Evolutionary conservation across 2,113 vertebrate species (phyloP).

Genomic region (Ramphastos sulfuratus): DNA sequence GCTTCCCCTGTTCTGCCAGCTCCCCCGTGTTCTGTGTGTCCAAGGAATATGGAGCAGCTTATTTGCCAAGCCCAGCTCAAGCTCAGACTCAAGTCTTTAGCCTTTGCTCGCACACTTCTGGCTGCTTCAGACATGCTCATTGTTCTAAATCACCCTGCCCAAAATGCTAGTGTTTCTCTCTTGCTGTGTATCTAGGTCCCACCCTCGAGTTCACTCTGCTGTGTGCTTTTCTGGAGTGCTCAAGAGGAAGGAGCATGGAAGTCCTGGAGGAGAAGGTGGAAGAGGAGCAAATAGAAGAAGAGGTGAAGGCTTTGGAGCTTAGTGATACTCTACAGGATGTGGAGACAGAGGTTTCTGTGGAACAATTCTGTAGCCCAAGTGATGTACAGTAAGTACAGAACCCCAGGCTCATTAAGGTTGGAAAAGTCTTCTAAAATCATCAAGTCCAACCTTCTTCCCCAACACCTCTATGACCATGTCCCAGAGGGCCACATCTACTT

Average conservation of each 20-base stretch:
- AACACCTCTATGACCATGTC: too few relatives aligned
- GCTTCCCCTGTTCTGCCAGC: fast-evolving
- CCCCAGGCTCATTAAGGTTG: too few relatives aligned
- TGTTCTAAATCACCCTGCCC: fast-evolving
- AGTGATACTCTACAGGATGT: not conserved
- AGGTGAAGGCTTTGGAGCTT: not conserved
- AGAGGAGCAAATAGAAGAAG: not conserved
- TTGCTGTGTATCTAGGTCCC: not conserved
- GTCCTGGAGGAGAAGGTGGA: not conserved
- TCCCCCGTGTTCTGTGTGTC: fast-evolving
- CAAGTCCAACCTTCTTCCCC: too few relatives aligned
- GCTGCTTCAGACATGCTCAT: not conserved
- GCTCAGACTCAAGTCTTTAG: not conserved
- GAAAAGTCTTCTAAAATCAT: too few relatives aligned
- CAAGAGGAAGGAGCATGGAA: conserved; percentile 27
- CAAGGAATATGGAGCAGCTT: not conserved
- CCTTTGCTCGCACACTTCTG: not conserved
- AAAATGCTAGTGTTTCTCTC: not conserved
- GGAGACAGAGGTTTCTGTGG: not conserved
- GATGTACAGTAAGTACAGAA: conserved; percentile 36
- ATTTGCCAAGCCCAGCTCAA: not conserved
- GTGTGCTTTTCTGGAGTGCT: not conserved
- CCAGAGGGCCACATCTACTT: too few relatives aligned
- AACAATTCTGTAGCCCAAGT: not conserved
- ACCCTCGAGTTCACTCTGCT: not conserved